Conservation (phyloP, 2,113 vertebrate species). For the Myxocyprinus asiaticus region DNA sequence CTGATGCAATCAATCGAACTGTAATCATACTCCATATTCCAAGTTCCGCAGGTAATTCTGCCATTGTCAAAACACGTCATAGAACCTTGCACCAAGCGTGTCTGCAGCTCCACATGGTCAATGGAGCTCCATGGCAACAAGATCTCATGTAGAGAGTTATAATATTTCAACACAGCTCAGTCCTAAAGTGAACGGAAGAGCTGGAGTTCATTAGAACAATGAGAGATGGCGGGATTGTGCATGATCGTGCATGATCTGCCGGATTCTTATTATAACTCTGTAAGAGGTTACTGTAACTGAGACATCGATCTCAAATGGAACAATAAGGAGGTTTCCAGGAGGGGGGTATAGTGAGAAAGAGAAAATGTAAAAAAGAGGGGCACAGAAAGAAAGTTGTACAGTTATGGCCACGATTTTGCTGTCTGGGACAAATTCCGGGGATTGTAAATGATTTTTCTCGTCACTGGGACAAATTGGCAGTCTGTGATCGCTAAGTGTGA, state of each 20-base stretch:
- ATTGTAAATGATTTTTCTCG: too few relatives aligned
- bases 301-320: constrained; percentile 45
- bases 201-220: constrained; percentile 43
- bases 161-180: constrained; percentile 19
- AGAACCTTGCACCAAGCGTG: background rate
- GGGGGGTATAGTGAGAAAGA: constrained; percentile 18
- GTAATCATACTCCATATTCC: background rate
- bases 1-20: background rate
- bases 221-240: background rate
- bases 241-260: background rate
- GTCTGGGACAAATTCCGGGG: too few relatives aligned
- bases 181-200: background rate
- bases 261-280: constrained; percentile 47
- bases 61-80: constrained; percentile 5
- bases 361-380: background rate
- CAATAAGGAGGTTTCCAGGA: constrained; percentile 34
- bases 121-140: constrained; percentile 48
- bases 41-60: background rate
- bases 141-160: constrained; percentile 16
- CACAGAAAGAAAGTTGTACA: background rate
- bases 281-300: constrained; percentile 52
- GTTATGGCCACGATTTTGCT: too few relatives aligned
- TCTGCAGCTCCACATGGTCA: constrained; percentile 28
- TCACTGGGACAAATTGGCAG: too few relatives aligned
- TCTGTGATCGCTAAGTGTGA: too few relatives aligned